Conservation (phyloP, 64 coral and sea anemone genomes). For the Montipora efflorescens region DNA sequence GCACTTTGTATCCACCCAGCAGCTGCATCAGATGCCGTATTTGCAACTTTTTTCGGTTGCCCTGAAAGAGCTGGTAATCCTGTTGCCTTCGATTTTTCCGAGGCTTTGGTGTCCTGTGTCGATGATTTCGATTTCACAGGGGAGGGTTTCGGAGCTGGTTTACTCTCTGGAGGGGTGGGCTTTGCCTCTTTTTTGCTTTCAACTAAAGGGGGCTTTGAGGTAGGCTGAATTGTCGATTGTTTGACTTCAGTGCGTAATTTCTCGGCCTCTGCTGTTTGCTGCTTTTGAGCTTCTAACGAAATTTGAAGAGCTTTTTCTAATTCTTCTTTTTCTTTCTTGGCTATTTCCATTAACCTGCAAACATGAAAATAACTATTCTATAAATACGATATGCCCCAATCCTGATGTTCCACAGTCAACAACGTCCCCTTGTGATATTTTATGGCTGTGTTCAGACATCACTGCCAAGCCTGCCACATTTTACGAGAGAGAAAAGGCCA, state of each 20-base stretch:
- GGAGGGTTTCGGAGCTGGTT: slow-evolving; percentile 11
- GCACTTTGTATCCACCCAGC: slow-evolving; percentile 92
- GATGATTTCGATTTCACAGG: slow-evolving; percentile 24
- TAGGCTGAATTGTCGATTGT: background rate
- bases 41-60: background rate
- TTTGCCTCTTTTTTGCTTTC: slow-evolving; percentile 8
- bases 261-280: slow-evolving; percentile 43
- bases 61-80: slow-evolving; percentile 17
- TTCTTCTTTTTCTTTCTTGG: slow-evolving; percentile 78
- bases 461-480: no score
- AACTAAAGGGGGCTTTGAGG: background rate
- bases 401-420: no score
- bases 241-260: slow-evolving; percentile 40
- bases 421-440: no score
- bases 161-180: slow-evolving; percentile 22
- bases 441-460: no score
- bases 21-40: slow-evolving; percentile 81
- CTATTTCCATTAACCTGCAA: slow-evolving; percentile 76
- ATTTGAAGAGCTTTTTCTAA: slow-evolving; percentile 79
- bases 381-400: background rate
- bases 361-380: slow-evolving; percentile 1
- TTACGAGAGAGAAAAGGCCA: no score
- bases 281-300: slow-evolving; percentile 7
- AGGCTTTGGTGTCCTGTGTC: slow-evolving; percentile 19
- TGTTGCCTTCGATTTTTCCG: background rate